Evolutionary conservation across 1,140 invertebrate genomes (phyloP), one percentile per base, ranked within the genome.

Genomic region (Neodiprion virginianus): DNA sequence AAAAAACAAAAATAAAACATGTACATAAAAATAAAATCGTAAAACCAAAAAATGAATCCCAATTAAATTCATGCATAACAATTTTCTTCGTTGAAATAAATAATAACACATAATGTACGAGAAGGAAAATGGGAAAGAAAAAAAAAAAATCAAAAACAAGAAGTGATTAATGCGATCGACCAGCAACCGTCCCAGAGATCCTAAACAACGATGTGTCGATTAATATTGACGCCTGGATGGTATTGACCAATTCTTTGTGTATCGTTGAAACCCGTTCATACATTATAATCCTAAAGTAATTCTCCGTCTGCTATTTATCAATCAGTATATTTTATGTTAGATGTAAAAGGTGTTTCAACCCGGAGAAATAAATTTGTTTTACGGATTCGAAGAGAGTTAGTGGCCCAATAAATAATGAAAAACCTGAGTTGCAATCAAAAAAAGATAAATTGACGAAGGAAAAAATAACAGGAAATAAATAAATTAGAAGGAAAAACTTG

Each of bases 321-420:
- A 40, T 40, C 28, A 40, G 28, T 40, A 40, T 40, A 40, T 40
- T 40, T 40, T 40, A 40, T 40, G 28, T 40, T 40, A 40, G 2
- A 40, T 5, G 5, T 40, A 40, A 40, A 40, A 40, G 28, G 28
- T 40, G 28, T 40, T 40, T 40, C 28, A 40, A 40, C 28, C 28
- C 28, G 28, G 28, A 5, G 1, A 21, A 21, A 65, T 74, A 50
- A 69, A 65, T 23, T 48, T 75, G 7, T 74, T 72, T 50, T 76
- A 77, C 75, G 82, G 82, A 75, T 78, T 83, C 86, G 85, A 86
- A 85, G 85, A 87, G 74, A 86, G 88, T 88, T 84, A 89, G 86
- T 86, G 89, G 88, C 85, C 89, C 85, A 85, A 83, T 81, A 79
- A 81, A 78, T 75, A 78, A 75, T 69, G 50, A 74, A 67, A 81